Evolutionary conservation across 1,140 invertebrate species (phyloP).

Genomic region (Cephus cinctus): DNA sequence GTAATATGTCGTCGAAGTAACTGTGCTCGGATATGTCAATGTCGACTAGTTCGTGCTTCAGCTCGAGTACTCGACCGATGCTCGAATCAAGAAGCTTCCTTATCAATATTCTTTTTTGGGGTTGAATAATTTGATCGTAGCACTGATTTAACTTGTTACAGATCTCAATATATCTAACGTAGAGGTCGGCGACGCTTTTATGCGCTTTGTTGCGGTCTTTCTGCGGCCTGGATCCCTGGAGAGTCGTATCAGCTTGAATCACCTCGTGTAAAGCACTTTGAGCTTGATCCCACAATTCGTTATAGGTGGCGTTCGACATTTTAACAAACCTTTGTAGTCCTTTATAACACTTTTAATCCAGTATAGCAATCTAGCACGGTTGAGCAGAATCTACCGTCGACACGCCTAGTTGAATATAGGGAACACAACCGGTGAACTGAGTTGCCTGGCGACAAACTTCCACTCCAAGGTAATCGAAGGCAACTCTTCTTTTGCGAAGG

Average conservation of each 20-base stretch:
- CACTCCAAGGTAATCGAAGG: no score
- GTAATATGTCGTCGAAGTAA: constrained; percentile 77
- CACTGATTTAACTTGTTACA: constrained; percentile 75
- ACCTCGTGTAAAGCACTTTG: constrained; percentile 65
- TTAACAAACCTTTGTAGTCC: no score
- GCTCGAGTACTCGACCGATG: constrained; percentile 75
- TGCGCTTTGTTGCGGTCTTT: constrained; percentile 63
- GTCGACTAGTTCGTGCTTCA: constrained; percentile 84
- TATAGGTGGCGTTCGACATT: constrained; percentile 76
- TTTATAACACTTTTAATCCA: no score
- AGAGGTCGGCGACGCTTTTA: constrained; percentile 62
- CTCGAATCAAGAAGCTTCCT: constrained; percentile 76
- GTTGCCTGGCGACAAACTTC: no score
- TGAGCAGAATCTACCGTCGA: no score
- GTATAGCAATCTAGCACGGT: no score
- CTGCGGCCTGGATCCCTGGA: constrained; percentile 62
- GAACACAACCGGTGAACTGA: no score
- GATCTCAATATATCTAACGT: constrained; percentile 78
- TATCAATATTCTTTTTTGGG: constrained; percentile 84
- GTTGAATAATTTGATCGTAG: constrained; percentile 90
- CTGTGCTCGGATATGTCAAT: constrained; percentile 83
- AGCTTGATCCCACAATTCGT: constrained; percentile 65
- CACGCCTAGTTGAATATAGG: no score
- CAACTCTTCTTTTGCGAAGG: no score
- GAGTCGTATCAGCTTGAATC: constrained; percentile 62